These are phyloP conservation scores for Augochlorella aurata DNA, from an alignment of 2,888 invertebrate genomes.

Conservation along the genomic window DNA sequence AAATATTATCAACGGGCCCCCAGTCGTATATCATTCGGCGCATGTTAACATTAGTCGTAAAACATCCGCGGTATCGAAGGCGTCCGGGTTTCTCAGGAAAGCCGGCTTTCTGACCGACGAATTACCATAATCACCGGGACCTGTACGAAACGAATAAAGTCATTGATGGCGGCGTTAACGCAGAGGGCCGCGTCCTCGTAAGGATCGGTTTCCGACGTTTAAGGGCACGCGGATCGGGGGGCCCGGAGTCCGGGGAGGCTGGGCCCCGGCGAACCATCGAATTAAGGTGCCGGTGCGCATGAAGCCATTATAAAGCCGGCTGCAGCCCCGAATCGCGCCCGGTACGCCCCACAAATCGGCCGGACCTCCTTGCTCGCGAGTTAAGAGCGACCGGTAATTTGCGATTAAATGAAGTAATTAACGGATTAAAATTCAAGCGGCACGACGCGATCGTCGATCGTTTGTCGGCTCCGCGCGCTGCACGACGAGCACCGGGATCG, in stretches of 20 bases:
- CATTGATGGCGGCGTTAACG: slow-evolving; percentile 45
- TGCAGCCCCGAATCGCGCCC: slow-evolving; percentile 42
- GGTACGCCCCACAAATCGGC: slow-evolving; percentile 56
- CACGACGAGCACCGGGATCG: slow-evolving; percentile 63
- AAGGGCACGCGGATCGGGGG: slow-evolving; percentile 34
- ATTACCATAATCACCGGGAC: slow-evolving; percentile 49
- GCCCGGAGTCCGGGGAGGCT: not conserved
- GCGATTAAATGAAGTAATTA: slow-evolving; percentile 76
- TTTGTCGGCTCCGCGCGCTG: slow-evolving; percentile 68
- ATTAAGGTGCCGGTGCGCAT: slow-evolving; percentile 62
- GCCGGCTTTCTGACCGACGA: slow-evolving; percentile 23
- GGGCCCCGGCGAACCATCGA: slow-evolving; percentile 36
- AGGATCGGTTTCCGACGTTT: slow-evolving; percentile 57
- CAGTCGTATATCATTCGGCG: slow-evolving; percentile 23
- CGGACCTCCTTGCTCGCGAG: slow-evolving; percentile 60
- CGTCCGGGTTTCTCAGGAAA: slow-evolving; percentile 36
- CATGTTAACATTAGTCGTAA: slow-evolving; percentile 41
- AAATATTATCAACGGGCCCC: slow-evolving; percentile 19
- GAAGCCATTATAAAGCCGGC: slow-evolving; percentile 61
- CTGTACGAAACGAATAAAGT: slow-evolving; percentile 50
- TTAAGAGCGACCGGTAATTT: slow-evolving; percentile 67
- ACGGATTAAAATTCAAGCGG: slow-evolving; percentile 75
- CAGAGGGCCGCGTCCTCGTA: slow-evolving; percentile 25
- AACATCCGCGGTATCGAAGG: slow-evolving; percentile 25
- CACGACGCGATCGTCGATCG: slow-evolving; percentile 64